Evolutionary conservation across 2,888 invertebrate species (phyloP).

Genomic region (Tridacna crocea): DNA sequence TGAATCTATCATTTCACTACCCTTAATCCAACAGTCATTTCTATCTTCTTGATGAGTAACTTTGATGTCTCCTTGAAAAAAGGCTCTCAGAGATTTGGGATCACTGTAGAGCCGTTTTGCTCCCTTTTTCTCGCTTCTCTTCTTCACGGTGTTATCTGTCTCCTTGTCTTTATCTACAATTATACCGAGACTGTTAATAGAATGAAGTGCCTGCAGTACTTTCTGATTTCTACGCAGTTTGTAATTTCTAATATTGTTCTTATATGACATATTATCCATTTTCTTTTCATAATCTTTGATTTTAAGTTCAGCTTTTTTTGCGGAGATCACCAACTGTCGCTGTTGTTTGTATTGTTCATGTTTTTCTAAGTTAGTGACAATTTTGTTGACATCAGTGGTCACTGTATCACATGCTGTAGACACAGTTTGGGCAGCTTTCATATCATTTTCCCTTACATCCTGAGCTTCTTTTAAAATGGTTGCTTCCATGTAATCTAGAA

Average conservation of each 20-base stretch:
- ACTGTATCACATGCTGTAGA: background rate
- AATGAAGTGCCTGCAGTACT: background rate
- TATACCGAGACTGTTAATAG: background rate
- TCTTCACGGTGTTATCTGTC: background rate
- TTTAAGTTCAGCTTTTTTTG: background rate
- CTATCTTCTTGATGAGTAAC: background rate
- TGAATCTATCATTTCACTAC: background rate
- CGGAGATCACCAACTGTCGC: background rate
- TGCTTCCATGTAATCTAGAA: background rate
- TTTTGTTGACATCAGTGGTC: background rate
- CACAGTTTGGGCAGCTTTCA: background rate
- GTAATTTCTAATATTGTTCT: background rate
- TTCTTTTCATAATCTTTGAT: background rate
- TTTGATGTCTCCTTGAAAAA: background rate
- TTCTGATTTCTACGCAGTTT: background rate
- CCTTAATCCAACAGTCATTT: background rate
- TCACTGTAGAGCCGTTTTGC: too few species aligned
- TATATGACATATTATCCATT: background rate
- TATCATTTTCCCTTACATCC: background rate
- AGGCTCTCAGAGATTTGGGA: background rate
- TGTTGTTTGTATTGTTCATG: background rate
- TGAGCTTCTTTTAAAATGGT: background rate
- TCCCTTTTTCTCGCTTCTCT: too few species aligned
- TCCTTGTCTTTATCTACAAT: background rate
- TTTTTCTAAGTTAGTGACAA: background rate